Percentiles rank a stretch among this genome's conserved stretches.
Conservation (phyloP, 2,888 invertebrate genomes). For the Drosophila ezoana region DNA sequence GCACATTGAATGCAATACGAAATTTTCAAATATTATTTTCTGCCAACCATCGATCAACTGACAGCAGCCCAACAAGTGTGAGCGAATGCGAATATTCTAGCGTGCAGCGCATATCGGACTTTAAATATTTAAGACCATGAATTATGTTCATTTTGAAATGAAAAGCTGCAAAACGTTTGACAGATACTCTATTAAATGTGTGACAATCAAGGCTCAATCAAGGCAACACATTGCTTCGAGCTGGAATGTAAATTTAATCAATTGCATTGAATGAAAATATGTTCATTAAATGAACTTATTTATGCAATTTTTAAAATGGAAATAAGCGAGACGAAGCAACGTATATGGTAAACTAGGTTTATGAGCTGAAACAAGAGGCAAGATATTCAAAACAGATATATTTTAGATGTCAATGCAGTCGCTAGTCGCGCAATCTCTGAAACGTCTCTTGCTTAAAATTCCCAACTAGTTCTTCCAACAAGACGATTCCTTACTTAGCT, state of each 20-base stretch:
- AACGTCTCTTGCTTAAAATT: too few species aligned
- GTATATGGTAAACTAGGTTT: too few species aligned
- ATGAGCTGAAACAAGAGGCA: too few species aligned
- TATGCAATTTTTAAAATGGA: neutral
- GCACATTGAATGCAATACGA: conserved; percentile 49
- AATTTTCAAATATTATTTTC: conserved; percentile 57
- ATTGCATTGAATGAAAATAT: neutral
- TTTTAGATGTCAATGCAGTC: too few species aligned
- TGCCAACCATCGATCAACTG: conserved; percentile 46
- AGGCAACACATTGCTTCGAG: too few species aligned
- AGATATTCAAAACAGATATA: too few species aligned
- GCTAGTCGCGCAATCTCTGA: too few species aligned
- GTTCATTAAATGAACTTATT: neutral
- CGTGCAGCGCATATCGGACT: conserved; percentile 3
- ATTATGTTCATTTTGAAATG: conserved; percentile 17
- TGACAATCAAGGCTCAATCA: conserved; percentile 5
- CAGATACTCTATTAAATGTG: conserved; percentile 15
- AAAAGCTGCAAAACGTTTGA: conserved; percentile 12
- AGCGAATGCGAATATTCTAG: conserved; percentile 37
- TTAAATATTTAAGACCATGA: conserved; percentile 18
- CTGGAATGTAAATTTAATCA: too few species aligned
- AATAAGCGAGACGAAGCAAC: too few species aligned
- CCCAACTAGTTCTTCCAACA: too few species aligned
- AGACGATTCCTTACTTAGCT: too few species aligned
- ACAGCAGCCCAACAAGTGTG: conserved; percentile 59